phyloP scores from a whole-genome alignment of 1,140 invertebrate species.

The Lepidotrigona ventralis region DNA sequence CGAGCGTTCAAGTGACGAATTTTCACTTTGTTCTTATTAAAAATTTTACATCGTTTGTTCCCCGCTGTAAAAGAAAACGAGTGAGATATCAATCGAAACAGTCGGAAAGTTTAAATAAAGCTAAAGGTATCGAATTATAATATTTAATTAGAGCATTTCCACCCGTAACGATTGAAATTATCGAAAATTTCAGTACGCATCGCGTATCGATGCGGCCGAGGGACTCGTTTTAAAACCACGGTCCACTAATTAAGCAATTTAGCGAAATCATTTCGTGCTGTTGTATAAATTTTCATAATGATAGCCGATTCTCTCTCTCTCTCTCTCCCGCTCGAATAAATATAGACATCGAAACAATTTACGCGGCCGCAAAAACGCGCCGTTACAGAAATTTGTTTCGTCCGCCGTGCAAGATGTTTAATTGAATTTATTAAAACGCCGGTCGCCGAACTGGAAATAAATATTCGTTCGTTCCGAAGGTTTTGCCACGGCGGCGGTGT shows the following conservation, averaged over 20 bases:
- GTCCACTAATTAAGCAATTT: constrained; percentile 12
- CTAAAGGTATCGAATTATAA: neutral
- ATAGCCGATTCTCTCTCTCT: neutral
- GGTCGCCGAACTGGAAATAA: constrained; percentile 13
- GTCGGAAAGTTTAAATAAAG: no score
- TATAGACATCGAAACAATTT: neutral
- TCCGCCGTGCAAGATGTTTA: neutral
- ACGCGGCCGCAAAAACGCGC: neutral
- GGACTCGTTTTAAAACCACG: constrained; percentile 2
- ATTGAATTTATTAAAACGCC: constrained; percentile 17
- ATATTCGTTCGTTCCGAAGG: constrained; percentile 2
- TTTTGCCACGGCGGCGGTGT: no score
- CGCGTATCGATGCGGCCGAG: neutral
- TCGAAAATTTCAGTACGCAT: neutral
- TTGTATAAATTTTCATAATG: constrained; percentile 32
- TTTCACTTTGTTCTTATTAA: no score
- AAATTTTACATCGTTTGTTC: no score
- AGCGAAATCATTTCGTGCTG: neutral
- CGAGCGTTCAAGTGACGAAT: no score
- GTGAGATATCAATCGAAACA: no score
- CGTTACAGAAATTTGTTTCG: constrained; percentile 13
- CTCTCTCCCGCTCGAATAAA: neutral
- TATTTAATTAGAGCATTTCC: neutral
- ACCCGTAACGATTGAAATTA: neutral
- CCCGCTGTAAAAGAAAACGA: no score